Evolutionary conservation across 2,888 invertebrate species (phyloP).

Genomic region (Megamerina dolium): DNA sequence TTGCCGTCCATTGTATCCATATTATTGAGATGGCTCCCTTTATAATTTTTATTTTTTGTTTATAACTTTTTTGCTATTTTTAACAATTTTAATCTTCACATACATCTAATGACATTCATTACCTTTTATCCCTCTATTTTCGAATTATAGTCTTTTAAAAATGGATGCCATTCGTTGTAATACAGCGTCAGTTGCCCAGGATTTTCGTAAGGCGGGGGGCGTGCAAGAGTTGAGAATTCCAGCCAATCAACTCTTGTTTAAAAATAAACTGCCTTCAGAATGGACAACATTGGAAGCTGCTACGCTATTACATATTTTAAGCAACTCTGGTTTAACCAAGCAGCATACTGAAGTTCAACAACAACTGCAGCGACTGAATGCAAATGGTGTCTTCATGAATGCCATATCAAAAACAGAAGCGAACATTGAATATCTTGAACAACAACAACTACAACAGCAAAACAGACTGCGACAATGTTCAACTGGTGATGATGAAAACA

Average conservation of each 20-base stretch:
- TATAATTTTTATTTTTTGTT: conserved; percentile 1
- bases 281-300: conserved; percentile 47
- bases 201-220: conserved; percentile 62
- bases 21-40: too few relatives aligned
- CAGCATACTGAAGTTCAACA: too few relatives aligned
- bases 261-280: conserved; percentile 48
- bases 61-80: background rate
- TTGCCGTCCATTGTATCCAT: too few relatives aligned
- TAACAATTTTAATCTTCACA: background rate
- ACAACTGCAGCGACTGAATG: conserved; percentile 9
- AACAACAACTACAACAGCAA: conserved; percentile 16
- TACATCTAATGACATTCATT: background rate
- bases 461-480: conserved; percentile 36
- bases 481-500: conserved; percentile 40
- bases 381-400: background rate
- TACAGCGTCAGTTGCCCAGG: conserved; percentile 53
- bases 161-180: conserved; percentile 51
- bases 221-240: conserved; percentile 49
- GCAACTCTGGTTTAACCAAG: conserved; percentile 26
- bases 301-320: conserved; percentile 40
- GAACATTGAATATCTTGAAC: too few relatives aligned
- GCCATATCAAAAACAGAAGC: too few relatives aligned
- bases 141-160: conserved; percentile 44
- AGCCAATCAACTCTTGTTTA: conserved; percentile 47
- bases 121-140: background rate